Base-by-base conservation (phyloP, 1,140 invertebrate species). In the Acromyrmex echinatior region DNA sequence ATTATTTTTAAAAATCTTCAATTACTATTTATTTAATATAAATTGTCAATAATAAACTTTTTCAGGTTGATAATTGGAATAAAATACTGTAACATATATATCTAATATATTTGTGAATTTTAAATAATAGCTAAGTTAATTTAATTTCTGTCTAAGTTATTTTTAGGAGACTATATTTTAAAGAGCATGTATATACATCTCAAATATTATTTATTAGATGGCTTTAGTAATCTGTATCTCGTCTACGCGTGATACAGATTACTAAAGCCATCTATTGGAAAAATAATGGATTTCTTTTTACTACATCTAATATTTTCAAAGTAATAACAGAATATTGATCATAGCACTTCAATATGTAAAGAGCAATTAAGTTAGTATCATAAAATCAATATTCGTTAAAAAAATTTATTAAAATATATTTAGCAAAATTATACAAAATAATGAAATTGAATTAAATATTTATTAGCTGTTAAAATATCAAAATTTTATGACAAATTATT, bases 351-450 rank as follows among this genome's bases (percentile, higher is more conserved):
- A 0, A 73, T 28, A 71, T 25, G 0, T 65, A 31, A 31, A 6
- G 1, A 49, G 45, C 2, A 14, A 25, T 45, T 49, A 49, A 66
- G 9, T 66, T 66, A 71, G 0, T 21, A 49, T 14, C 2, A 21
- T 21, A 71, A 16, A 71, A 28, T 49, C 12, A 71, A 51, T 73
- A 51, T 73, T 28, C 39, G 10, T 45, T 25, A 49, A 70, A 25
- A 70, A 70, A n/a, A 25, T 49, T 70, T 49, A 21, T 39, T 39
- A 49, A 49, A 25, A 70, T 2, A 70, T 49, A 25, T 25, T 68
- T 68, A 68, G 65, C 18, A 68, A 68, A 68, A 49, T 70, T 70
- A 2, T 21, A 3, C 49, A 7, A 49, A 68, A 49, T 70, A 49
- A 4, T 21, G 12, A 25, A 21, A 25, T 70, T 45, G 3, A 70